phyloP scores from a whole-genome alignment of 2,797 vertebrate genomes.

The Arrhamphus sclerolepis region DNA sequence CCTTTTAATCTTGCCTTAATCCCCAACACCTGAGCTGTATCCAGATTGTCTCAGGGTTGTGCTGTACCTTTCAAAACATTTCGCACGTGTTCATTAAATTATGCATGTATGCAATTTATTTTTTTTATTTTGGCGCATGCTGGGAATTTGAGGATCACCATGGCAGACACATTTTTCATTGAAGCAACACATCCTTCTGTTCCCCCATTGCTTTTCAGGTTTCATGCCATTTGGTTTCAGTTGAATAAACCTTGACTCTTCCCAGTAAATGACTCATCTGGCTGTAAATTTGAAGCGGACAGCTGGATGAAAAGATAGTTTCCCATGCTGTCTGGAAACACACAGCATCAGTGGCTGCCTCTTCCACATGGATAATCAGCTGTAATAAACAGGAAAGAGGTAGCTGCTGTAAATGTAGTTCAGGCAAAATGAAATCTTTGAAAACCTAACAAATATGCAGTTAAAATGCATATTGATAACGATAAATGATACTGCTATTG shows the following conservation, averaged over 20 bases:
- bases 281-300: conserved; percentile 49
- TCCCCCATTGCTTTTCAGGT: conserved; percentile 23
- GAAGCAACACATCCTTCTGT: conserved; percentile 13
- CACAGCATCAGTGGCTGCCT: conserved; percentile 49
- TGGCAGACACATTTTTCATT: conserved; percentile 33
- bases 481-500: too few species aligned
- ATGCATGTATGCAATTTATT: conserved; percentile 15
- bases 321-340: conserved; percentile 58
- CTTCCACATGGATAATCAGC: conserved; percentile 69
- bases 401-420: conserved; percentile 50
- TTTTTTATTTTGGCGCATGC: conserved; percentile 12
- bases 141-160: conserved; percentile 17
- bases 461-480: background rate
- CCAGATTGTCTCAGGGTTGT: conserved; percentile 32
- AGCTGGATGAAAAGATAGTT: conserved; percentile 57
- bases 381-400: conserved; percentile 53
- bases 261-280: conserved; percentile 60
- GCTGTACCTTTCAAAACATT: conserved; percentile 14
- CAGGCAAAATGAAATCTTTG: conserved; percentile 28
- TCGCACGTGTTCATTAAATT: conserved; percentile 35
- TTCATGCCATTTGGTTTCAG: conserved; percentile 57
- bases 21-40: conserved; percentile 46
- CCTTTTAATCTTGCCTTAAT: conserved; percentile 60
- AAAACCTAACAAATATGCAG: conserved; percentile 1
- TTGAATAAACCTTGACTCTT: conserved; percentile 53